Evolutionary conservation across 2,113 vertebrate genomes (phyloP).

Genomic region (Corvus moneduloides): DNA sequence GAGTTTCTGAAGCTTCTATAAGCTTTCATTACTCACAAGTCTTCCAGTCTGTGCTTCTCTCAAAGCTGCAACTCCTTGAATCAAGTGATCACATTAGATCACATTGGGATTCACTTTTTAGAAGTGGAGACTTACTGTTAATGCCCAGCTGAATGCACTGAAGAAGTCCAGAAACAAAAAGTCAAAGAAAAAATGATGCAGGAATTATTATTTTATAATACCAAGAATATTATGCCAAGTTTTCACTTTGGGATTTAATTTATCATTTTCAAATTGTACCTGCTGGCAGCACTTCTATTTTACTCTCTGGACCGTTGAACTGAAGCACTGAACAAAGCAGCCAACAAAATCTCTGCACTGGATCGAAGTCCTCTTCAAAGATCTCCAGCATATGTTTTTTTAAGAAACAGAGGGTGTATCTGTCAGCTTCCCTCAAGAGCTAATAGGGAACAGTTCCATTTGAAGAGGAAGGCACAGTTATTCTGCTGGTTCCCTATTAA

Average conservation of each 20-base stretch:
- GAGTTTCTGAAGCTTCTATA: neutral
- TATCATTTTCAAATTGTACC: neutral
- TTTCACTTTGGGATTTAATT: neutral
- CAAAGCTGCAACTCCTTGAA: neutral
- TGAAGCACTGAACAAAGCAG: neutral
- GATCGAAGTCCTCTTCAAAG: slow-evolving; percentile 10
- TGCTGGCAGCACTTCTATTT: neutral
- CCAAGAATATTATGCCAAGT: neutral
- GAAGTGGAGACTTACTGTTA: neutral
- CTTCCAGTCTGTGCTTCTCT: neutral
- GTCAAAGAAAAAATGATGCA: neutral
- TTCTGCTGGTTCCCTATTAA: neutral
- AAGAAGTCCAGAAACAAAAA: neutral
- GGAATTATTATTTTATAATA: neutral
- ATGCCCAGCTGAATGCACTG: neutral
- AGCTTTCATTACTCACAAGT: neutral
- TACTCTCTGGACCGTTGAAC: neutral
- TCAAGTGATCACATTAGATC: neutral
- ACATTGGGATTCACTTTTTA: neutral
- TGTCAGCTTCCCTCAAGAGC: neutral
- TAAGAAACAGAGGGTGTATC: neutral
- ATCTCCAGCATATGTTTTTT: neutral
- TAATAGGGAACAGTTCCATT: neutral
- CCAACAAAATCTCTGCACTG: neutral
- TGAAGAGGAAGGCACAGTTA: neutral